Evolutionary conservation across 2,888 invertebrate genomes (phyloP).

Genomic region (Cosmorhoe ocellata): DNA sequence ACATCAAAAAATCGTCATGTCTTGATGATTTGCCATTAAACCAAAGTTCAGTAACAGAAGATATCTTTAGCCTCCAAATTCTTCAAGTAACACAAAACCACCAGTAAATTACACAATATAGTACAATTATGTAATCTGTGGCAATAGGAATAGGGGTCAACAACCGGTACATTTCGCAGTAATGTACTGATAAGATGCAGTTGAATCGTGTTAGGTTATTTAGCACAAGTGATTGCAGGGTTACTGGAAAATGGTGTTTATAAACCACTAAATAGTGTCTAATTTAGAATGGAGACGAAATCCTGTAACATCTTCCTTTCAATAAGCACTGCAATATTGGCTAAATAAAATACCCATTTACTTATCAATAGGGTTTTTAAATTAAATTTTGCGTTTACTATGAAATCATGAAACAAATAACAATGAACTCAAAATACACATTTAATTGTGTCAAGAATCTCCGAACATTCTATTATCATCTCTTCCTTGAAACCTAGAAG

Average conservation of each 20-base stretch:
- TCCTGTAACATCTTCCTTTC: neutral
- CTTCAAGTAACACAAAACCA: neutral
- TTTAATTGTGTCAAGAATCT: constrained; percentile 1
- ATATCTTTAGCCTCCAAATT: neutral
- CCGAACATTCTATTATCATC: constrained; percentile 1
- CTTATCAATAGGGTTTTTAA: too few relatives aligned
- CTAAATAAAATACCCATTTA: too few relatives aligned
- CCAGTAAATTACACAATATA: constrained; percentile 14
- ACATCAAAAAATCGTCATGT: too few relatives aligned
- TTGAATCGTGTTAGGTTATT: constrained; percentile 20
- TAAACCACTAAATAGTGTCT: constrained; percentile 10
- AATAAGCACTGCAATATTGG: neutral
- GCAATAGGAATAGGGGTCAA: constrained; percentile 9
- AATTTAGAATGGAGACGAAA: constrained; percentile 6
- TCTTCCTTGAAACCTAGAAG: neutral
- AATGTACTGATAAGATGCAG: constrained; percentile 31
- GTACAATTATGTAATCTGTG: constrained; percentile 4
- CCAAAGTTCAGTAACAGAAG: neutral
- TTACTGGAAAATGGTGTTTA: constrained; percentile 21
- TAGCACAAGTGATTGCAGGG: constrained; percentile 9
- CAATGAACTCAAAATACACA: neutral
- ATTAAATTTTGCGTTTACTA: too few relatives aligned
- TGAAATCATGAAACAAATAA: too few relatives aligned
- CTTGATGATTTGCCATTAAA: too few relatives aligned
- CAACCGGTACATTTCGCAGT: constrained; percentile 25